Conservation (phyloP, 2,888 invertebrate species). For the Cataglyphis livida region DNA sequence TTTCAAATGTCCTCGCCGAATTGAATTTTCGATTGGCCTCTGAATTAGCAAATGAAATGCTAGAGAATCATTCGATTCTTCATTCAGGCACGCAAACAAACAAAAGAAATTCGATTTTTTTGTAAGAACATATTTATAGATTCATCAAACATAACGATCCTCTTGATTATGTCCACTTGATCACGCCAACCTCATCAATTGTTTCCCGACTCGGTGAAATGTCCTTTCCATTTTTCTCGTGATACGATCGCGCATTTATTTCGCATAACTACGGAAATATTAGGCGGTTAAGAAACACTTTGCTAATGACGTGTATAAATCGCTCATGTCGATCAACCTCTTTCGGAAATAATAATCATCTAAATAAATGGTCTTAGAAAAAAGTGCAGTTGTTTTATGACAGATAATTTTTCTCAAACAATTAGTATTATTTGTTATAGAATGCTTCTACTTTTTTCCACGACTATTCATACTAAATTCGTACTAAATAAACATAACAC, state of each 20-base stretch:
- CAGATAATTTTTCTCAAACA: not conserved
- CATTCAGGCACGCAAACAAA: not conserved
- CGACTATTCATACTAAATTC: not conserved
- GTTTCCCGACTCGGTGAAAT: not conserved
- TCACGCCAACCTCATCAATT: conserved; percentile 18
- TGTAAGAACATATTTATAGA: not conserved
- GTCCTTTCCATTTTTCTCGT: conserved; percentile 1
- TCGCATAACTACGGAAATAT: conserved; percentile 15
- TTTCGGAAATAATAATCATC: not conserved
- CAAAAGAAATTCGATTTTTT: not conserved
- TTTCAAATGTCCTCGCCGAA: conserved; percentile 30
- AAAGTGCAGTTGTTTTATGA: not conserved
- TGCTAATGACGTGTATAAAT: not conserved
- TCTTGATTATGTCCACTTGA: conserved; percentile 40
- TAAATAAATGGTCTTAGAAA: not conserved
- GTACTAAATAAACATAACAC: not conserved
- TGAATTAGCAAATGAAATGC: not conserved
- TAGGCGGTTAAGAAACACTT: not conserved
- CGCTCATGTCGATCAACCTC: not conserved
- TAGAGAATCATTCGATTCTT: not conserved
- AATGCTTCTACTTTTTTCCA: not conserved
- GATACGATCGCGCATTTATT: conserved; percentile 31
- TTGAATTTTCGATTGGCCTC: conserved; percentile 12
- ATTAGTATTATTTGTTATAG: not conserved
- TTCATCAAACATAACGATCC: conserved; percentile 15